Base-by-base conservation (phyloP, 2,113 vertebrate species). In the Trichomycterus rosablanca region DNA sequence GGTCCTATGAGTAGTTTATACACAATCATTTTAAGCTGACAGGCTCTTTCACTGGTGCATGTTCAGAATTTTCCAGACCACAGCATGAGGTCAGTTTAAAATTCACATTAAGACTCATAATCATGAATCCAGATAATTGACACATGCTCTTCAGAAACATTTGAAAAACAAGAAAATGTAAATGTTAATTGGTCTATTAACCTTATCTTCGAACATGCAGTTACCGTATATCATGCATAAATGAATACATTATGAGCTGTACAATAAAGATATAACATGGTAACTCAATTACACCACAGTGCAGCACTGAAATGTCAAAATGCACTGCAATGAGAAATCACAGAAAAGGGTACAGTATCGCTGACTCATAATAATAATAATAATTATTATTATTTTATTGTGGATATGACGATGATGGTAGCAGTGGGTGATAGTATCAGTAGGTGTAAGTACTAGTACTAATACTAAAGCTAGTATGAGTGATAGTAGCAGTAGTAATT, bases 151-250 rank as follows among this genome's bases (percentile, higher is more conserved):
- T 23, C n/a, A 30, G 50, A 68, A 63, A 48, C 67, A 9, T 42
- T 63, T 59, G 59, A 53, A 61, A 65, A 58, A 22, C 15, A 48
- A 58, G 43, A 32, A 62, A 48, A 59, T 59, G 28, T 15, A 72
- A 68, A 66, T 68, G 67, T 65, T 74, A 61, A 70, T 64, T 70
- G 67, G 46, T 50, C 44, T 15, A 54, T 43, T 74, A 64, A 70
- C 67, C 67, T 70, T 67, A 37, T 42, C 24, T 32, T 55, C 10
- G n/a, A 68, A 24, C 19, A 39, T 24, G 58, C 50, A 44, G 40
- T 37, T 18, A 49, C n/a, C 15, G 10, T 28, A 50, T 58, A 24
- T 32, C 10, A 60, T 35, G 32, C 42, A 55, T 46, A 56, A 45
- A 26, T 55, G 43, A 46, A 55, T 37, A 46, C 35, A 55, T 55